Evolutionary conservation across 1,140 invertebrate species (phyloP), one percentile per base, ranked within the genome.

Genomic region (Micrasema longulum): DNA sequence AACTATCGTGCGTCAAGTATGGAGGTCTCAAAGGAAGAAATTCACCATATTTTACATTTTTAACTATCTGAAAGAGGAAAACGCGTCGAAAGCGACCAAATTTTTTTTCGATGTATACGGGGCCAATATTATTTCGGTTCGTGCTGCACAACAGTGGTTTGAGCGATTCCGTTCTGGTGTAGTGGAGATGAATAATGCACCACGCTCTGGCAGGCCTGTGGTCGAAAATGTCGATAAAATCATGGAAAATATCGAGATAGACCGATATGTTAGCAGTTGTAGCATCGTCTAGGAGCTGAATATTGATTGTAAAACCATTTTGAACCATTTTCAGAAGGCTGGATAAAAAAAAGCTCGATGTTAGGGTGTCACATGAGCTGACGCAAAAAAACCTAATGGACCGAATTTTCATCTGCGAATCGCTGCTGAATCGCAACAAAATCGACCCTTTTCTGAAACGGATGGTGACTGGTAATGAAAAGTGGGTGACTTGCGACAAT

Each of bases 191-290:
- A 50, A 50, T 50, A 18, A 50, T 50, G 47, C 47, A 50, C 47
- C 47, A 50, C 47, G 47, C 47, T 50, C 47, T 50, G 47, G 47
- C 14, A 50, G 47, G 47, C 47, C 2, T 50, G 47, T 50, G 1
- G 47, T 50, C 47, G 18, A 50, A 50, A 50, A 50, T 50, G 47
- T 50, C 47, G 47, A 50, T 50, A 50, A 50, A 50, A 50, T 20
- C 47, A 50, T 50, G 47, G 47, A 50, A 50, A 50, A 50, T 50
- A 50, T 50, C 47, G 18, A 50, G 47, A 50, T 50, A 50, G 47
- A 50, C 47, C 47, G 47, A 16, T 9, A 50, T 50, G 47, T 50
- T 50, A 50, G 14, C 47, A 50, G 47, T 50, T 18, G 47, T 50
- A 16, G 47, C 47, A 50, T 50, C 47, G 12, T 18, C 47, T 18